Evolutionary conservation across 1,140 invertebrate genomes (phyloP), one percentile per base, ranked within the genome.

Genomic region (Paracyclopina nana): DNA sequence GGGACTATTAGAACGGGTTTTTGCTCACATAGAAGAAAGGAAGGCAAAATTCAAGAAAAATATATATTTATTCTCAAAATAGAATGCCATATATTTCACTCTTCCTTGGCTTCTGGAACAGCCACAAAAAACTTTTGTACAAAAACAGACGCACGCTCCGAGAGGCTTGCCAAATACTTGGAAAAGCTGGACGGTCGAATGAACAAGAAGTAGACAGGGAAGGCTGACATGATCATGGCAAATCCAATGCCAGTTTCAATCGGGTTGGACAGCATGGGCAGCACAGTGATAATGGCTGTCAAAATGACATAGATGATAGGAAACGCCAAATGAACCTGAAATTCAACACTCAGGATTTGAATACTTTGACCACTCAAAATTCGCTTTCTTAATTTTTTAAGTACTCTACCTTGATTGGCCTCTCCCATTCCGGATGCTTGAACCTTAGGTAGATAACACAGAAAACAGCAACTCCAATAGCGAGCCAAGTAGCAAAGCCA

Each of bases 401-500:
- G n/a, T n/a, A n/a, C n/a, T n/a, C n/a, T n/a, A n/a, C n/a, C 69
- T 79, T 90, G 53, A 97, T 94, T 5, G 94, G 94, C 57, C 94
- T 70, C 22, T 76, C 69, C 40, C 87, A 66, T 58, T 95, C 74
- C 0, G 94, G 92, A 60, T 80, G 75, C 26, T 77, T 85, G 72
- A 79, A 91, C 51, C 94, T 70, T n/a, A 98, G 71, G 67, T 82
- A 85, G 1, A 95, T 85, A 2, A 98, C 68, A 58, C 90, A 92
- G 0, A 88, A 65, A 1, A 98, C 90, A 0, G 90, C 82, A 1
- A 88, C 77, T 28, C 90, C 94, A 64, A 99, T 97, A 57, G 90
- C 92, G 53, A 96, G 81, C 92, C 92, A 98, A 52, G 90, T 97
- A 12, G 90, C 90, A 64, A 97, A 96, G 53, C 90, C 88, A 18